A percentile compares a stretch with the other conserved stretches of the same genome.
Conservation (phyloP, 2,888 invertebrate species). For the Salpingus planirostris region DNA sequence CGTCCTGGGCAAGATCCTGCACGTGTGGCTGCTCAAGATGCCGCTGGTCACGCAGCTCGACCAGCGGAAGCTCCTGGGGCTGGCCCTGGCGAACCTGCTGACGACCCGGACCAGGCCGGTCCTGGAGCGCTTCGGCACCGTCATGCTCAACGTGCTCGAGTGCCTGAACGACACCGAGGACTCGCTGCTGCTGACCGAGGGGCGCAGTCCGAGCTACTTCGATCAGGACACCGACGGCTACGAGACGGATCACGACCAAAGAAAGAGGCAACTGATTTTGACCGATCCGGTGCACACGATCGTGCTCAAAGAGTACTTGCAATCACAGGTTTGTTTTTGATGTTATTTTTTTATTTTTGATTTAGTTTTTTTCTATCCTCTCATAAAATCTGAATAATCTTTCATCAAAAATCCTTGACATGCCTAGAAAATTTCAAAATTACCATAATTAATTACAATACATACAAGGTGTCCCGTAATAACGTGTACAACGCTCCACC, state of each 20-base stretch:
- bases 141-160: slow-evolving; percentile 66
- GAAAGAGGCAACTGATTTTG: slow-evolving; percentile 58
- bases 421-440: too few species aligned
- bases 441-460: too few species aligned
- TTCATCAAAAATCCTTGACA: too few species aligned
- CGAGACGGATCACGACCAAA: slow-evolving; percentile 66
- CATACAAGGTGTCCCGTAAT: too few species aligned
- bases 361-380: too few species aligned
- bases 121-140: slow-evolving; percentile 60
- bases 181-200: slow-evolving; percentile 35
- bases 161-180: slow-evolving; percentile 69
- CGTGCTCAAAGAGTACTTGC: slow-evolving; percentile 61
- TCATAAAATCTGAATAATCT: too few species aligned
- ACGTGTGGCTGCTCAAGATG: slow-evolving; percentile 74
- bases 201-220: slow-evolving; percentile 37
- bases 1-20: slow-evolving; percentile 61
- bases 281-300: slow-evolving; percentile 75
- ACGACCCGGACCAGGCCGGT: slow-evolving; percentile 61
- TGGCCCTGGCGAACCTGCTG: slow-evolving; percentile 60
- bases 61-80: slow-evolving; percentile 71
- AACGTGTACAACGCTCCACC: too few species aligned
- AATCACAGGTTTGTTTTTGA: too few species aligned
- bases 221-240: slow-evolving; percentile 54
- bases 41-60: slow-evolving; percentile 68
- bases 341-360: too few species aligned